Evolutionary conservation across 2,888 invertebrate genomes (phyloP), one percentile per base, ranked within the genome.

Genomic region (Orthosia gracilis): DNA sequence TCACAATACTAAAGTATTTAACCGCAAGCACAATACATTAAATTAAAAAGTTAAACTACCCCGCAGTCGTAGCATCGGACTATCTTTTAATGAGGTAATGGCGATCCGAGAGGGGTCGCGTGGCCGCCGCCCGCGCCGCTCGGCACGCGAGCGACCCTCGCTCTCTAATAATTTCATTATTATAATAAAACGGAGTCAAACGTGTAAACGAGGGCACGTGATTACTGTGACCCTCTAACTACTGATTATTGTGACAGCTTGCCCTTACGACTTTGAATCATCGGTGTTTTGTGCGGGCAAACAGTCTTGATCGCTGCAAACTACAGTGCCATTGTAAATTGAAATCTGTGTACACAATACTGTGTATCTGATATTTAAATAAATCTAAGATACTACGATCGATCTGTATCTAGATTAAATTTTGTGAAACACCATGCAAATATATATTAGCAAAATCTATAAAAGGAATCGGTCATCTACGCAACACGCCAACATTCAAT

Each of bases 101-200:
- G 94, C 83, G 87, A 89, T 89, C 87, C 87, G 89, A 88, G 89
- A 88, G 90, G 92, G 91, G 87, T 62, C 75, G 78, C 89, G 91
- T 88, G 92, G 72, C 61, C 54, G 12, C 5, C 21, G 61, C 40
- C 40, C 40, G 40, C 40, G 40, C 31, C 31, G 31, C 40, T 83
- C 78, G 73, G 82, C 95, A 94, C 95, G 94, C 95, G 94, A 92
- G 75, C 89, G 83, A 89, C 91, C 90, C 88, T 85, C 85, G 84
- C 87, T 88, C 86, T 88, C 76, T 90, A 90, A 95, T 96, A 94
- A 95, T 95, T 95, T 94, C 93, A 95, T 95, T 96, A 94, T 94
- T 92, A 93, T 94, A 95, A 95, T 95, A 94, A 95, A 95, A 94
- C 90, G 90, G 89, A 94, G 94, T 94, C 94, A 94, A 95, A 95